A percentile compares a stretch with the other conserved stretches of the same genome.
phyloP scores from a whole-genome alignment of 1,140 invertebrate species.

The Macrosteles quadrilineatus region DNA sequence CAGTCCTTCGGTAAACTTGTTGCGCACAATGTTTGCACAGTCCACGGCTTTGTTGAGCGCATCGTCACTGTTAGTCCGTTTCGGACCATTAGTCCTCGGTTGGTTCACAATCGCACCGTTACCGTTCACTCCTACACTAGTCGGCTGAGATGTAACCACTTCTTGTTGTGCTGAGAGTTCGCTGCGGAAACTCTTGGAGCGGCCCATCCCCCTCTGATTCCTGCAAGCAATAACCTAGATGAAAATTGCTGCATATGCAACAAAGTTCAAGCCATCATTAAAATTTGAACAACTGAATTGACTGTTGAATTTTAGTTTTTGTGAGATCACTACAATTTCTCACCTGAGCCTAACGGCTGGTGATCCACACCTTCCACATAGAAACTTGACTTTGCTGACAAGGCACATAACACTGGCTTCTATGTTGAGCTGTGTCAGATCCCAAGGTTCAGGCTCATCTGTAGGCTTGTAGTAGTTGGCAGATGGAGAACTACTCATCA shows the following conservation, averaged over 20 bases:
- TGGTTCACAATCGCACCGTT: constrained; percentile 39
- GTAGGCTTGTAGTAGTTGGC: constrained; percentile 81
- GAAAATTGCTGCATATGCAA: too few relatives aligned
- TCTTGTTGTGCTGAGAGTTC: constrained; percentile 36
- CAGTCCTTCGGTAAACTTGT: constrained; percentile 70
- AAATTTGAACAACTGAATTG: too few relatives aligned
- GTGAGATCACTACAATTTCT: too few relatives aligned
- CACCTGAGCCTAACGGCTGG: constrained; percentile 62
- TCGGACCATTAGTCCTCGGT: constrained; percentile 37
- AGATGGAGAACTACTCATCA: constrained; percentile 73
- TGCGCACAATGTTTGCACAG: constrained; percentile 53
- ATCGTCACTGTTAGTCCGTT: constrained; percentile 45
- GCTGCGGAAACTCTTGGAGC: constrained; percentile 47
- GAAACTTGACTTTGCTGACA: constrained; percentile 75
- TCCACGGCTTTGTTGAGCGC: constrained; percentile 50
- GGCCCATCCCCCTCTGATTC: constrained; percentile 49
- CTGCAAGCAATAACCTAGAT: constrained; percentile 9
- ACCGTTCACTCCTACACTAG: constrained; percentile 43
- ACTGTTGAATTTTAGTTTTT: too few relatives aligned
- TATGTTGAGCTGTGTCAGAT: constrained; percentile 85
- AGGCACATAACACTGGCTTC: constrained; percentile 87
- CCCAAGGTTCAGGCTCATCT: constrained; percentile 85
- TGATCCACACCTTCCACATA: constrained; percentile 70
- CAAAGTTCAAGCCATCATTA: too few relatives aligned
- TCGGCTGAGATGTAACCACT: constrained; percentile 52